Conservation (phyloP, 2,113 vertebrate genomes). For the Hucho hucho region DNA sequence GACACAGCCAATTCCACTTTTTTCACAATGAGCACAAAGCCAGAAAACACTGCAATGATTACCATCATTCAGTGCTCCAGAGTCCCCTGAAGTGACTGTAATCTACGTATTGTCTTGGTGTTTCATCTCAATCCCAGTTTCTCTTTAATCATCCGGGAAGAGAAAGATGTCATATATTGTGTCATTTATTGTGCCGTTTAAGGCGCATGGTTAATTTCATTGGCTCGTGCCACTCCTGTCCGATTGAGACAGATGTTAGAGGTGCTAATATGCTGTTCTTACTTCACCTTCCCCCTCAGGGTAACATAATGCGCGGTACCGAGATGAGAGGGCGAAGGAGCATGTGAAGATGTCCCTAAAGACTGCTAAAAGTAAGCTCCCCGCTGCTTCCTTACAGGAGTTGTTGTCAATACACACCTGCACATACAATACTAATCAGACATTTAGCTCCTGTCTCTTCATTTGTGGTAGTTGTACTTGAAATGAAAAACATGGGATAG, state of each 20-base stretch:
- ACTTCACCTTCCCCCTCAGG: slow-evolving; percentile 23
- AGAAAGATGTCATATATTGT: background rate
- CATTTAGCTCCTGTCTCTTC: no score
- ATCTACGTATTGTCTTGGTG: background rate
- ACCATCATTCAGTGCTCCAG: background rate
- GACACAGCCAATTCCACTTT: background rate
- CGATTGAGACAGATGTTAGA: background rate
- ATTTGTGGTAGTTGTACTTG: no score
- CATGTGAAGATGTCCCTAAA: slow-evolving; percentile 71
- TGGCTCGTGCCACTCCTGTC: background rate
- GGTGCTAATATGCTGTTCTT: background rate
- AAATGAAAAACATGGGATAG: no score
- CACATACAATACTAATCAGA: no score
- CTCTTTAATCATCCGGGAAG: background rate
- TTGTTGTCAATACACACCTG: no score
- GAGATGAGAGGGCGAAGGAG: slow-evolving; percentile 53
- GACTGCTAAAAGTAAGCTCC: slow-evolving; percentile 62
- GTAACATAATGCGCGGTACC: slow-evolving; percentile 42
- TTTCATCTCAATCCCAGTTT: background rate
- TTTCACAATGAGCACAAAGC: background rate
- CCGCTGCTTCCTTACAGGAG: background rate
- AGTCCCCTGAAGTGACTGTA: no score
- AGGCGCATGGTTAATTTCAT: background rate
- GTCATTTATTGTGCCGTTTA: background rate
- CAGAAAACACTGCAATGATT: background rate